A percentile compares a stretch with the other conserved stretches of the same genome.
phyloP scores from a whole-genome alignment of 2,113 vertebrate genomes.

The Chloropsis hardwickii region DNA sequence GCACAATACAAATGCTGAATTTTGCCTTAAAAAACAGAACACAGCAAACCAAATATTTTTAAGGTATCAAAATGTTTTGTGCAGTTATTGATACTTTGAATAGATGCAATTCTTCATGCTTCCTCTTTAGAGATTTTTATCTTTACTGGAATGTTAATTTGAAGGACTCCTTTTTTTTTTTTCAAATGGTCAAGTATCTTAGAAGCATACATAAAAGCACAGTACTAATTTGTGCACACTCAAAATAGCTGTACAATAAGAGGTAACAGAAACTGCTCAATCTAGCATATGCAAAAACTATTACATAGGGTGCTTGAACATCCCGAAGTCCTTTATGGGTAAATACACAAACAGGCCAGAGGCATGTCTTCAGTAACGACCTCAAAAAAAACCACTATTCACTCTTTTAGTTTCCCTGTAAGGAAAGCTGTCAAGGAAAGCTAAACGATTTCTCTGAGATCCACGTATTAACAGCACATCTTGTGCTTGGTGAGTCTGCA shows the following conservation, averaged over 20 bases:
- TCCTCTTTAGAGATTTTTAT: neutral
- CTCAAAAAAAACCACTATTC: neutral
- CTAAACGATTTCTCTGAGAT: neutral
- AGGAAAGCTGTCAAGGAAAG: neutral
- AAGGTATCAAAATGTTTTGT: neutral
- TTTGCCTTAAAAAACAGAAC: neutral
- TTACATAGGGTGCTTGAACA: neutral
- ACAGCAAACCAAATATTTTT: neutral
- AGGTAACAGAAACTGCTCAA: neutral
- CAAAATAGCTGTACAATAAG: neutral
- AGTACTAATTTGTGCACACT: neutral
- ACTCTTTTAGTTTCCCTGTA: neutral
- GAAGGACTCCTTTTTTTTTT: neutral
- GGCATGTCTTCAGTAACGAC: neutral
- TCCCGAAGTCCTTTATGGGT: neutral
- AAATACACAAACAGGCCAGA: neutral
- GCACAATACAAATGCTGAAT: neutral
- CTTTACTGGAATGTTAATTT: neutral
- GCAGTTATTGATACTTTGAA: neutral
- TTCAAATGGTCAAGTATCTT: neutral
- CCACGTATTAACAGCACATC: neutral
- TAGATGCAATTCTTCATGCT: neutral
- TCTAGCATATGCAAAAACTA: neutral
- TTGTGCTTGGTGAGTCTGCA: neutral
- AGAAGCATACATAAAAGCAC: neutral